Evolutionary conservation across 2,113 vertebrate genomes (phyloP), one percentile per base, ranked within the genome.

Genomic region (Podarcis cretensis): DNA sequence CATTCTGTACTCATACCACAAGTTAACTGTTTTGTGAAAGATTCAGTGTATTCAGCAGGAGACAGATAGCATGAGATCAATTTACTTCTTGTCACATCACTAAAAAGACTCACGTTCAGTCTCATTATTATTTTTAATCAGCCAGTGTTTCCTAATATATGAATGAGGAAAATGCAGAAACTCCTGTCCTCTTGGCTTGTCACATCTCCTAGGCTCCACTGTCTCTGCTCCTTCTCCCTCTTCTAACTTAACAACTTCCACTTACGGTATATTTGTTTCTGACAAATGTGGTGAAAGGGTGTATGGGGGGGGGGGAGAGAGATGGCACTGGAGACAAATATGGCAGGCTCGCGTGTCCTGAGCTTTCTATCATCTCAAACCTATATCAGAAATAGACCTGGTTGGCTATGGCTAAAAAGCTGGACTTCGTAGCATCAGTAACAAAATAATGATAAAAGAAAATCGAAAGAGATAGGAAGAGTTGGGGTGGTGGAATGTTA

Each of bases 1-100:
- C 78, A 40, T 81, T 73, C 66, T 21, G 9, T 63, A 40, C 76
- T 84, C n/a, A 65, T 86, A 90, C 85, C 18, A 75, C 14, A 30
- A 9, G 14, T 37, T 30, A 92, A 91, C 91, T 90, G 90, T 74
- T 75, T 23, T 83, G 37, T 30, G 83, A 65, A 35, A 73, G 37
- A 69, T 66, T 43, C 13, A 10, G 13, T 86, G 1, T 78, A 35
- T 86, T 77, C 25, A 14, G 27, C 21, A 84, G 16, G 54, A 84
- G 85, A 48, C 16, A 21, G 23, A 37, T 8, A 43, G 27, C 63
- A 79, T 40, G 6, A 59, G 37, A 23, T 59, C 35, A 66, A 66
- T 21, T 18, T 40, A 66, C 37, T 84, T 84, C 18, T 84, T n/a
- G 66, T 43, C 37, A 43, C 37, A 68, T 35, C 25, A 69, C 63